Base-by-base conservation (phyloP, 1,140 invertebrate species). In the Zaprionus gabonicus region DNA sequence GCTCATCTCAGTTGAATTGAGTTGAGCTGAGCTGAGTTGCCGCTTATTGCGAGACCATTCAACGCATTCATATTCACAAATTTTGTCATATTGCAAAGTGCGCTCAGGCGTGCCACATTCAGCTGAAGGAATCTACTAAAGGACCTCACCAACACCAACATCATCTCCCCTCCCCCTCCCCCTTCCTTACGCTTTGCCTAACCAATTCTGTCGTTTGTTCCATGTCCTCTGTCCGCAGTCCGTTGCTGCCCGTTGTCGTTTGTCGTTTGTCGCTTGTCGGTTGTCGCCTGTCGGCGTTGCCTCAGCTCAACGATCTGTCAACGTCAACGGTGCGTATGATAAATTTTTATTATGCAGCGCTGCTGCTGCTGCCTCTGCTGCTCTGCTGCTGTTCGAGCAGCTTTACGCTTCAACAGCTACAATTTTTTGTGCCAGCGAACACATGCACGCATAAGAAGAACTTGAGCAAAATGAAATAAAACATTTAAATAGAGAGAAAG, bases 271-370 rank as follows among this genome's bases (percentile, higher is more conserved):
- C 59, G 25, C 4, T 28, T 55, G 66, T 46, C 67, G 25, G 25
- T 59, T 71, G 73, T 71, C 60, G 67, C 25, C 56, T 72, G 72
- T 80, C 67, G 62, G 31, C 63, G 63, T 41, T 66, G 77, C 73
- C 65, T 75, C 80, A 81, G 56, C 75, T 73, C 58, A 70, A 77
- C 81, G 78, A 88, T 88, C 85, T 90, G 85, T 88, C 85, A 88
- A 88, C 81, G 85, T 88, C 85, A 88, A 90, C 78, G 81, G 85
- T 85, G 84, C 85, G 84, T 88, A 88, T 88, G 85, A 88, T 90
- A 85, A 80, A 88, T 88, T 81, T 90, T 81, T 84, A 88, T 84
- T 88, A 72, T 84, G 73, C 76, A 85, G 46, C 70, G 68, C 55
- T 51, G 64, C 44, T 53, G 38, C 49, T 28, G 65, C 53, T 51